phyloP scores from a whole-genome alignment of 2,113 vertebrate genomes.

The Pangasianodon gigas region DNA sequence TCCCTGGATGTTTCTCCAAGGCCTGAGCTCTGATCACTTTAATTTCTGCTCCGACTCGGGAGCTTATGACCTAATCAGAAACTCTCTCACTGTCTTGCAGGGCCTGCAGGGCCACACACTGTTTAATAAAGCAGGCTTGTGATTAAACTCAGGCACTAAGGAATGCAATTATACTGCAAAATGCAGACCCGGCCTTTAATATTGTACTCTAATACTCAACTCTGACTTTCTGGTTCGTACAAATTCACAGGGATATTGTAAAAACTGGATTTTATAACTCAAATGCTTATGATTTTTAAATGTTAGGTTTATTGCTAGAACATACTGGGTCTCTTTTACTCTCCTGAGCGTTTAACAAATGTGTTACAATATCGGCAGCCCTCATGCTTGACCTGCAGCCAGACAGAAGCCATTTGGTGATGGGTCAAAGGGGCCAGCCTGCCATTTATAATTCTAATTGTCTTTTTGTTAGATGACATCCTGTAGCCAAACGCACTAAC shows the following conservation, averaged over 20 bases:
- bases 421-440: background rate
- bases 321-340: background rate
- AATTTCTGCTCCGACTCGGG: constrained; percentile 39
- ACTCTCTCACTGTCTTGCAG: constrained; percentile 25
- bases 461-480: constrained; percentile 11
- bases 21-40: constrained; percentile 47
- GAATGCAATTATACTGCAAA: constrained; percentile 12
- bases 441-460: constrained; percentile 9
- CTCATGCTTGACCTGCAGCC: background rate
- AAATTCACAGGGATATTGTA: background rate
- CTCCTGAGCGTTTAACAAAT: background rate
- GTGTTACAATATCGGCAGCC: constrained; percentile 6
- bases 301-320: background rate
- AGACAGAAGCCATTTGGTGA: constrained; percentile 9
- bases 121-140: constrained; percentile 28
- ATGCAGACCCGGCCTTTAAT: background rate
- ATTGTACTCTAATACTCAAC: background rate
- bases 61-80: constrained; percentile 49
- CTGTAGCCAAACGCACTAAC: background rate
- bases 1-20: constrained; percentile 42
- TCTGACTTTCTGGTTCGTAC: background rate
- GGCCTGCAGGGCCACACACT: constrained; percentile 14
- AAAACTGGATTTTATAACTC: background rate
- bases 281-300: background rate
- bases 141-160: constrained; percentile 5